Base-by-base conservation (phyloP, 2,888 invertebrate genomes). In the Incurvaria masculella region DNA sequence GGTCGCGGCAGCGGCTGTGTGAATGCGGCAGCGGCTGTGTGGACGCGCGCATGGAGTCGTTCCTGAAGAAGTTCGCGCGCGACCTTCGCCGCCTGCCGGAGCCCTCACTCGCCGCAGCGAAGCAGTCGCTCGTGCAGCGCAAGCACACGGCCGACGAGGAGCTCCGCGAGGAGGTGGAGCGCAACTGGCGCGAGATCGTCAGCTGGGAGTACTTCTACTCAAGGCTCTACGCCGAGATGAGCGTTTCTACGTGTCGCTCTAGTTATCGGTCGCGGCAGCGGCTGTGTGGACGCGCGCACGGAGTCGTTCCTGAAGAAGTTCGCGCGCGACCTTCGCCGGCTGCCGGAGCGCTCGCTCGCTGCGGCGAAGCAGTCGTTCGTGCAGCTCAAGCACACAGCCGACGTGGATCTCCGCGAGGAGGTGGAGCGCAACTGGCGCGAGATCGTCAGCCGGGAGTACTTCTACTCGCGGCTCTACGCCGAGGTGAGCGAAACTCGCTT, bases 181-280 rank as follows among this genome's bases (percentile, higher is more conserved):
- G 91, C 53, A 88, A 93, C 65, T 94, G 93, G 93, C 68, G 69
- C 0, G 94, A 95, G 70, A 91, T 95, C 1, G 66, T 79, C 0
- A 80, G 78, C 47, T 79, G 81, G 45, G 85, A 89, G 46, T 94
- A 91, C 60, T 67, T 88, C 55, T 96, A 94, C 68, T 88, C 94
- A 63, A 81, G 91, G 50, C 62, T 83, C 2, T 82, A 85, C 48
- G 78, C 75, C 46, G 92, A 94, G 75, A 82, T 86, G n/a, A n/a
- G n/a, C n/a, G n/a, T n/a, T n/a, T n/a, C n/a, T n/a, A n/a, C n/a
- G n/a, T n/a, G n/a, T n/a, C n/a, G n/a, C n/a, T n/a, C n/a, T n/a
- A n/a, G n/a, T n/a, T n/a, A n/a, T 14, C 21, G 19, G 16, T 27
- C 40, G n/a, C 56, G 76, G 82, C 39, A 86, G 87, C 1, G 68